These are phyloP conservation scores for Cepphus grylle DNA, from an alignment of 2,113 vertebrate species.

Conservation along the genomic window DNA sequence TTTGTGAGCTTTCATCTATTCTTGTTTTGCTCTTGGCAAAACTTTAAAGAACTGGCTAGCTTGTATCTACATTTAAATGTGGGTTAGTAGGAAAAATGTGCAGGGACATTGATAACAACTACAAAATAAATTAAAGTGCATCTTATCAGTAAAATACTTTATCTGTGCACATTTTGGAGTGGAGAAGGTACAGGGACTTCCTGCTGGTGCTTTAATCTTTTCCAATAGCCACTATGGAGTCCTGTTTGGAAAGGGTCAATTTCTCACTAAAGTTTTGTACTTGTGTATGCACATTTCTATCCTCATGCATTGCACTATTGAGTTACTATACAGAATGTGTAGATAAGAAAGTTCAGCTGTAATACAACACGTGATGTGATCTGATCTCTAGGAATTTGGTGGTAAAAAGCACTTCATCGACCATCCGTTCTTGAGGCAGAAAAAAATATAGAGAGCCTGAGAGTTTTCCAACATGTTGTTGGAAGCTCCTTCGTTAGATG, in stretches of 20 bases:
- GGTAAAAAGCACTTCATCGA: not conserved
- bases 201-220: not conserved
- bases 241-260: not conserved
- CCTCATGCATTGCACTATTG: not conserved
- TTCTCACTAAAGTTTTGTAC: not conserved
- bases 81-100: slow-evolving; percentile 42
- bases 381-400: not conserved
- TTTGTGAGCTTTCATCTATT: slow-evolving; percentile 30
- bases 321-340: not conserved
- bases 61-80: not conserved
- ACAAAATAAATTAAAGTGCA: not conserved
- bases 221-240: not conserved
- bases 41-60: slow-evolving; percentile 17
- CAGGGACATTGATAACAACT: not conserved
- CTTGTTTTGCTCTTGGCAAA: slow-evolving; percentile 17
- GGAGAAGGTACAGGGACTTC: not conserved
- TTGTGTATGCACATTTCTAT: not conserved
- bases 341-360: not conserved
- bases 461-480: not conserved
- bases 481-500: not conserved
- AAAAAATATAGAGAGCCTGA: accelerated
- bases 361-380: not conserved
- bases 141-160: not conserved
- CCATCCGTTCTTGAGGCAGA: not conserved
- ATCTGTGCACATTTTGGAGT: not conserved